A percentile compares a stretch with the other conserved stretches of the same genome.
Conservation (phyloP, 2,113 vertebrate species). For the Hypomesus transpacificus region DNA sequence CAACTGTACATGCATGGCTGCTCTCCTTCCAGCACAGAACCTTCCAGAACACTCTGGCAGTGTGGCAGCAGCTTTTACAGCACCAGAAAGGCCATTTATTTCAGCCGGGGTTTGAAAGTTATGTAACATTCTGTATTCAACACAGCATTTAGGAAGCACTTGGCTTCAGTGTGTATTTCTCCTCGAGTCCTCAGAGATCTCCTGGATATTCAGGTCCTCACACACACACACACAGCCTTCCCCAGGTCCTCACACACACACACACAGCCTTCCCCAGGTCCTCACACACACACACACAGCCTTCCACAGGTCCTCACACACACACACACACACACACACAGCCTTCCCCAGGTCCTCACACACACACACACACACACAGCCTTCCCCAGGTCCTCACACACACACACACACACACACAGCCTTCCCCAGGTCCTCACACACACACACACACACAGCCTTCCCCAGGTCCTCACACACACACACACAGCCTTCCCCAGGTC, state of each 20-base stretch:
- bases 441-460: neutral
- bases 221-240: neutral
- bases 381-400: neutral
- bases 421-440: neutral
- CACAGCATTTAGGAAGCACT: slow-evolving; percentile 36
- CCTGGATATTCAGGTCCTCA: slow-evolving; percentile 4
- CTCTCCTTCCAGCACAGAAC: slow-evolving; percentile 42
- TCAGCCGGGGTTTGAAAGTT: slow-evolving; percentile 32
- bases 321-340: neutral
- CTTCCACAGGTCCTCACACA: neutral
- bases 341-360: neutral
- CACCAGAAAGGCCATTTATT: slow-evolving; percentile 38
- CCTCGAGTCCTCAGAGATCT: too few relatives aligned
- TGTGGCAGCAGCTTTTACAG: slow-evolving; percentile 26
- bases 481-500: neutral
- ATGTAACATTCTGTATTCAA: slow-evolving; percentile 46
- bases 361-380: too few relatives aligned
- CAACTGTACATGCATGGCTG: slow-evolving; percentile 29
- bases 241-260: neutral
- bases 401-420: neutral
- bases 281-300: neutral
- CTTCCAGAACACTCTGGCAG: slow-evolving; percentile 36
- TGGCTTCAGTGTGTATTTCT: slow-evolving; percentile 34
- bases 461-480: neutral
- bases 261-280: neutral